Percentiles rank a stretch among this genome's conserved stretches.
Conservation (phyloP, 2,797 vertebrate genomes). For the Anabas testudineus region DNA sequence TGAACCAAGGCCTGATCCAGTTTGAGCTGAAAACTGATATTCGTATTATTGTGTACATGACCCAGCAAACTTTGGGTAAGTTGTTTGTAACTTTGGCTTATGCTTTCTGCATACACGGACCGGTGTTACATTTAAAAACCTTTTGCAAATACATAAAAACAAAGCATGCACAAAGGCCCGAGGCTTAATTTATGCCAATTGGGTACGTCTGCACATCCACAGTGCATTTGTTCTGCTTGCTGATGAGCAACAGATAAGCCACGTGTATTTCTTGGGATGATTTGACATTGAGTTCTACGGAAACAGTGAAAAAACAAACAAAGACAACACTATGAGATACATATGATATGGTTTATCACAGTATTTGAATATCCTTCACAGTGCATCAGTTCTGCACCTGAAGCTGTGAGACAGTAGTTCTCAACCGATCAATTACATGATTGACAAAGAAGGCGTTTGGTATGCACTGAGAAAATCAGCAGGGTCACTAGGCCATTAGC, state of each 20-base stretch:
- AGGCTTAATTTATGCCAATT: slow-evolving; percentile 29
- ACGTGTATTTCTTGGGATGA: slow-evolving; percentile 21
- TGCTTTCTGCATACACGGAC: not conserved
- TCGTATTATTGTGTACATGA: slow-evolving; percentile 91
- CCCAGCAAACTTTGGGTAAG: slow-evolving; percentile 96
- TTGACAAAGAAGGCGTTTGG: slow-evolving; percentile 75
- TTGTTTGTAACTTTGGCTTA: slow-evolving; percentile 1
- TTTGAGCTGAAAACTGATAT: slow-evolving; percentile 94
- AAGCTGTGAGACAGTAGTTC: slow-evolving; percentile 52
- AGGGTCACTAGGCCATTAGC: slow-evolving; percentile 78
- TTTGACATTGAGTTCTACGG: slow-evolving; percentile 41
- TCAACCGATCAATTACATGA: slow-evolving; percentile 74
- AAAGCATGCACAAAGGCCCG: slow-evolving; percentile 11
- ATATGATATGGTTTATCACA: slow-evolving; percentile 38
- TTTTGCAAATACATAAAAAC: slow-evolving; percentile 22
- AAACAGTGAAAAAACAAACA: slow-evolving; percentile 21
- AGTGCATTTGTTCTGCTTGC: slow-evolving; percentile 27
- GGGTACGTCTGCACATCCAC: slow-evolving; percentile 22
- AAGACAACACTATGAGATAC: slow-evolving; percentile 14
- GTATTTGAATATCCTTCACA: slow-evolving; percentile 54
- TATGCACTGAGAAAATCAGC: slow-evolving; percentile 72
- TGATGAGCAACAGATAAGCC: slow-evolving; percentile 39
- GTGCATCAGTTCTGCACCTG: slow-evolving; percentile 34
- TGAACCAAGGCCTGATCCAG: slow-evolving; percentile 95
- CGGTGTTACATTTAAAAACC: slow-evolving; percentile 12